Evolutionary conservation across 2,113 vertebrate genomes (phyloP).

Genomic region (Myrmophylax atrothorax): DNA sequence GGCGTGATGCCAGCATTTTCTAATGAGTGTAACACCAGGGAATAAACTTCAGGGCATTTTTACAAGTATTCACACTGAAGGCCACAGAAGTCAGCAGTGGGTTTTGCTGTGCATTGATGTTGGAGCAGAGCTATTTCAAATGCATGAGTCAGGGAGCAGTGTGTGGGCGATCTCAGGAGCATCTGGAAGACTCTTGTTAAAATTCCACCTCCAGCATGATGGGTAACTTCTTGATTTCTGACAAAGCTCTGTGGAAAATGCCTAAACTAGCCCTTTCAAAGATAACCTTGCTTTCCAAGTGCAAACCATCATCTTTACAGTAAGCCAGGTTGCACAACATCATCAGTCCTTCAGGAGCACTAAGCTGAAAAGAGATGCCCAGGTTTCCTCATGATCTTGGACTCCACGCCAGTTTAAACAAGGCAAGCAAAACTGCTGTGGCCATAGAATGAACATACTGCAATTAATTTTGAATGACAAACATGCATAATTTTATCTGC

Average conservation of each 20-base stretch:
- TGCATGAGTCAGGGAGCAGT: conserved; percentile 15
- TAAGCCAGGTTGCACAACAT: background rate
- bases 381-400: background rate
- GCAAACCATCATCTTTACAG: background rate
- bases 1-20: background rate
- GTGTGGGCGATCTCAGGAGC: conserved; percentile 13
- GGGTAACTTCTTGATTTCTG: conserved; percentile 20
- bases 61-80: background rate
- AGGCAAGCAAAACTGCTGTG: background rate
- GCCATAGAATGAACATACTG: background rate
- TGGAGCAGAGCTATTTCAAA: background rate
- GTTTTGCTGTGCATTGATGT: background rate
- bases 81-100: background rate
- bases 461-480: background rate
- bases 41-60: background rate
- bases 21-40: background rate
- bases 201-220: conserved; percentile 50
- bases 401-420: background rate
- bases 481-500: background rate
- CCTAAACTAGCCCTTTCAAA: conserved; percentile 23
- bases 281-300: background rate
- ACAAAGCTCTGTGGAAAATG: background rate
- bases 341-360: fast-evolving
- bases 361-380: background rate
- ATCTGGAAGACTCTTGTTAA: conserved; percentile 56